Evolutionary conservation across 2,888 invertebrate species (phyloP), one percentile per base, ranked within the genome.

Genomic region (Cerceris rybyensis): DNA sequence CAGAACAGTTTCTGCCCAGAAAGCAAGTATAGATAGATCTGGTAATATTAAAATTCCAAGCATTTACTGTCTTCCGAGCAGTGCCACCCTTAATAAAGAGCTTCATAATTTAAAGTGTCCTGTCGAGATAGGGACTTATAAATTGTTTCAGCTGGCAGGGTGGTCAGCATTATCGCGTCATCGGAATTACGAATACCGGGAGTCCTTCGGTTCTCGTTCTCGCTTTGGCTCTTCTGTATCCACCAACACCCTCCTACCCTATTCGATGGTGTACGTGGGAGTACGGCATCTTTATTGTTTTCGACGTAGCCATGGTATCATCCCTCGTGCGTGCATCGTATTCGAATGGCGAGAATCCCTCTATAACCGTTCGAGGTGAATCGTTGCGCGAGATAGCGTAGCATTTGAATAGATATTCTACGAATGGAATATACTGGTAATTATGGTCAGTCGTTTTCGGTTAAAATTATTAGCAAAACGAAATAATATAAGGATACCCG

Each of bases 81-180:
- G 28, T 28, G 28, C 83, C 61, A 16, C 8, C 17, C 64, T 75
- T 88, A 87, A 89, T 89, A 88, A 89, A 89, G 87, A 86, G 88
- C 82, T 87, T 84, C 88, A 86, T 88, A 89, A 89, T 89, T 89
- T 89, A 88, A 88, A 89, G 80, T 81, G 86, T 85, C 83, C 87
- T 82, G 87, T 87, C 87, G 71, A 89, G 89, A 89, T 89, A 89
- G 84, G 82, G 58, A 84, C 83, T 88, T 88, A 88, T 89, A 89
- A 90, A 89, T 89, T 88, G 90, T 87, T 88, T 88, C 81, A 83
- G 87, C 80, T 82, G 85, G 85, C 83, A 84, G 84, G 80, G 74
- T 80, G 89, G 87, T 88, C 88, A 87, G 87, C 78, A 88, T 89
- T 90, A 90, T 90, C 90, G 89, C 84, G 86, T 88, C 87, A 88